A percentile compares a stretch with the other conserved stretches of the same genome.
Conservation (phyloP, 2,113 vertebrate genomes). For the Tapirus terrestris region DNA sequence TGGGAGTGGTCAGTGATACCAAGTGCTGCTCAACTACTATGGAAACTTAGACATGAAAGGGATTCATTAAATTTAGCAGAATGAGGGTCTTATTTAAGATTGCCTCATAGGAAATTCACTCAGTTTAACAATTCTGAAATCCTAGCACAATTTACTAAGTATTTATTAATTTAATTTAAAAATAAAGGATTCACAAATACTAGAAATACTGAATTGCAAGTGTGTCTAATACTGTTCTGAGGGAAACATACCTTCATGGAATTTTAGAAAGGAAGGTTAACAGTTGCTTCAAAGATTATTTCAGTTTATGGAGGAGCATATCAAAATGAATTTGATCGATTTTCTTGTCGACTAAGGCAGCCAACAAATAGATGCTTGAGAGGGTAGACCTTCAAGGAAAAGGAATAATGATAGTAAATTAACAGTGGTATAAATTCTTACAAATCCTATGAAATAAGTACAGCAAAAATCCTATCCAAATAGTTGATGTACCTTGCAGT, state of each 20-base stretch:
- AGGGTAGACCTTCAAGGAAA: conserved; percentile 64
- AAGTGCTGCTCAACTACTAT: neutral
- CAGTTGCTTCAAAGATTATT: conserved; percentile 60
- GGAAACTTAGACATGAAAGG: neutral
- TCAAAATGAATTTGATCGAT: conserved; percentile 75
- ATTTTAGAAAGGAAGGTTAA: conserved; percentile 53
- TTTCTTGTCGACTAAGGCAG: conserved; percentile 73
- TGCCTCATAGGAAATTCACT: neutral
- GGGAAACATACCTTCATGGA: neutral
- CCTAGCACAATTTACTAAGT: neutral
- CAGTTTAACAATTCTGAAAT: neutral
- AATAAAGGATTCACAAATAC: neutral
- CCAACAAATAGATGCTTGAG: conserved; percentile 73
- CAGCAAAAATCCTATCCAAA: neutral
- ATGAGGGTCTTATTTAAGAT: neutral
- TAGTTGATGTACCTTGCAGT: neutral
- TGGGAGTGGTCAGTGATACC: neutral
- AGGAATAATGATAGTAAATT: conserved; percentile 71
- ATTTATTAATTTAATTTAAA: neutral
- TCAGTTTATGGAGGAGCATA: conserved; percentile 13
- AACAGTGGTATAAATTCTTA: conserved; percentile 59
- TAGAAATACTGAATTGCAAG: neutral
- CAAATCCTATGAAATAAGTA: conserved; percentile 67
- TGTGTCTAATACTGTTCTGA: neutral
- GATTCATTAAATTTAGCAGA: neutral